Conservation (phyloP, 2,113 vertebrate genomes). For the Cynopterus brachyotis region DNA sequence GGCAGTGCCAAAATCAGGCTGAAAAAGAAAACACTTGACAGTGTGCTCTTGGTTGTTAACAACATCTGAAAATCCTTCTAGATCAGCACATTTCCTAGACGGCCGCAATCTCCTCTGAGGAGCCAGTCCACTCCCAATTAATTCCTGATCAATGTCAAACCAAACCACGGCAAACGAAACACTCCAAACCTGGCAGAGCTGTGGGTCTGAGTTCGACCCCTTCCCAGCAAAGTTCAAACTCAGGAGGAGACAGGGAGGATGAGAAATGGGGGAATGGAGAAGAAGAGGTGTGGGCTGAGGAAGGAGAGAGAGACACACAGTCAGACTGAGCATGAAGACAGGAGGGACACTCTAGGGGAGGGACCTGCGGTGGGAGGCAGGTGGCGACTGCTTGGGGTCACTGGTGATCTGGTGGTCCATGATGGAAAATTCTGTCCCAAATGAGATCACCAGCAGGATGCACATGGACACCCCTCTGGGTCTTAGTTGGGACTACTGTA, state of each 20-base stretch:
- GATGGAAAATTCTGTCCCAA: background rate
- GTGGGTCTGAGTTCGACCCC: background rate
- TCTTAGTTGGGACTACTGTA: background rate
- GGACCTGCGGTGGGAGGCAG: background rate
- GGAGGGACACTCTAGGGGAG: background rate
- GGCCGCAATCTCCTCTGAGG: background rate
- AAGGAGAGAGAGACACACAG: background rate
- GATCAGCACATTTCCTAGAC: conserved; percentile 79
- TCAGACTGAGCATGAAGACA: background rate
- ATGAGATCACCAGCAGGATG: background rate
- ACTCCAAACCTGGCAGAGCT: background rate
- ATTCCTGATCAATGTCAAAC: conserved; percentile 69
- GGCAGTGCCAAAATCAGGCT: conserved; percentile 10
- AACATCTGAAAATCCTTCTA: conserved; percentile 55
- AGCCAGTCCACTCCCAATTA: conserved; percentile 39
- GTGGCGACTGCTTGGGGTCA: background rate
- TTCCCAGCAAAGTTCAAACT: background rate
- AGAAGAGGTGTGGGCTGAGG: background rate
- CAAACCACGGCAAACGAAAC: conserved; percentile 25
- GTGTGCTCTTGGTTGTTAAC: conserved; percentile 68
- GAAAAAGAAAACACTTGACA: conserved; percentile 60
- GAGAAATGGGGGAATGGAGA: background rate
- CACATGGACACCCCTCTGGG: background rate
- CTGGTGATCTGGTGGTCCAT: background rate
- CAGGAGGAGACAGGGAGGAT: background rate